Conservation (phyloP, 2,888 invertebrate species). For the Elmis aenea region DNA sequence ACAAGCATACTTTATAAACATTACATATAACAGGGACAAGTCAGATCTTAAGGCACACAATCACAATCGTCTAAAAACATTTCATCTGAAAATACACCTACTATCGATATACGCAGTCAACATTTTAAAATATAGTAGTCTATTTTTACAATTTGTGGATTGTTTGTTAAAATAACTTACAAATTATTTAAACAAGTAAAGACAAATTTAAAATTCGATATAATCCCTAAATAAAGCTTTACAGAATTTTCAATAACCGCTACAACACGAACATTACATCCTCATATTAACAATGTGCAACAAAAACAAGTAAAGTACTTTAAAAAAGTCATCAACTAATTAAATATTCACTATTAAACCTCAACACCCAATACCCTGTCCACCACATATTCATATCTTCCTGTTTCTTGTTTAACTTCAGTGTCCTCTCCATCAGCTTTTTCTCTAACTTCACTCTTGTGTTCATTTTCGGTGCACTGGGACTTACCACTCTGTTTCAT, state of each 20-base stretch:
- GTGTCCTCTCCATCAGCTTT: slow-evolving; percentile 46
- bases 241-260: too few species aligned
- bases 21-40: slow-evolving; percentile 17
- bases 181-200: too few species aligned
- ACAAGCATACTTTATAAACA: slow-evolving; percentile 12
- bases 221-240: too few species aligned
- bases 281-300: too few species aligned
- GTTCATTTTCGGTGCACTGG: slow-evolving; percentile 25
- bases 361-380: slow-evolving; percentile 81
- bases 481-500: slow-evolving; percentile 9
- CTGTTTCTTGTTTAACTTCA: slow-evolving; percentile 37
- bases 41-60: slow-evolving; percentile 45
- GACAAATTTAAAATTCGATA: too few species aligned
- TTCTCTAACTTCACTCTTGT: slow-evolving; percentile 28
- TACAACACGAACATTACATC: too few species aligned
- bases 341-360: slow-evolving; percentile 62
- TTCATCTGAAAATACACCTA: slow-evolving; percentile 22
- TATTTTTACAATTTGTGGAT: too few species aligned
- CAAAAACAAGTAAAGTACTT: too few species aligned
- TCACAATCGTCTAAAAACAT: slow-evolving; percentile 31
- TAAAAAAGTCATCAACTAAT: too few species aligned
- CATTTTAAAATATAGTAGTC: too few species aligned
- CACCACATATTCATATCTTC: slow-evolving; percentile 75
- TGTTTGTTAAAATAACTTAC: too few species aligned
- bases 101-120: too few species aligned